Base-by-base conservation (phyloP, 2,888 invertebrate species). In the Lycocerus yunnanus region DNA sequence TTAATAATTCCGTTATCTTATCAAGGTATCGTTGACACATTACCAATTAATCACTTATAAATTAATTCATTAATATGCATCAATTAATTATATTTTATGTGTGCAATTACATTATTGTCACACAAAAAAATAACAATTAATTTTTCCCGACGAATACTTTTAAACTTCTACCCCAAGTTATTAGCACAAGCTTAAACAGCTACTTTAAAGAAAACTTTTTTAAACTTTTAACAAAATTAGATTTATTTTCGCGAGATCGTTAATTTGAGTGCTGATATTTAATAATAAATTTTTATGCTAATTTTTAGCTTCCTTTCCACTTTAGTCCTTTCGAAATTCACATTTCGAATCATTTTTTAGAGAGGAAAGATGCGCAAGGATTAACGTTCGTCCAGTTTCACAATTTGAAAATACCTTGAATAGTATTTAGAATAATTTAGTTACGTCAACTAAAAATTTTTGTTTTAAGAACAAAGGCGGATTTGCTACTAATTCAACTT, bases 1-100 rank as follows among this genome's bases (percentile, higher is more conserved):
- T 80, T 84, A 85, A 84, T 85, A 84, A 83, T 84, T 81, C 82
- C 81, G 84, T 83, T 86, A 86, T 86, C 86, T 86, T 85, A 86
- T 86, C 86, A 82, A 78, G 1, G 27, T 43, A 73, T 76, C 75
- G 69, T 73, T 58, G 77, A 70, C 73, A 72, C 70, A 76, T 76
- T 74, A 76, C 76, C 77, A 78, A 80, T 80, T 78, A 78, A 78
- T 79, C 78, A 77, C 61, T 63, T 16, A 63, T 73, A 69, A 78
- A 79, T 76, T 78, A 79, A 78, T 79, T 78, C 77, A 78, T 78
- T 75, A 73, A 68, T 73, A 68, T 66, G 69, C 59, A 60, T 11
- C 66, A 66, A 27, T 66, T 61, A 16, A 15, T 15, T 18, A 61
- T 18, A 61, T 13, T 61, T 8, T 18, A 16, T 43, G 43, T 43